Base-by-base conservation (phyloP, 2,888 invertebrate genomes). In the Sericinus montela region DNA sequence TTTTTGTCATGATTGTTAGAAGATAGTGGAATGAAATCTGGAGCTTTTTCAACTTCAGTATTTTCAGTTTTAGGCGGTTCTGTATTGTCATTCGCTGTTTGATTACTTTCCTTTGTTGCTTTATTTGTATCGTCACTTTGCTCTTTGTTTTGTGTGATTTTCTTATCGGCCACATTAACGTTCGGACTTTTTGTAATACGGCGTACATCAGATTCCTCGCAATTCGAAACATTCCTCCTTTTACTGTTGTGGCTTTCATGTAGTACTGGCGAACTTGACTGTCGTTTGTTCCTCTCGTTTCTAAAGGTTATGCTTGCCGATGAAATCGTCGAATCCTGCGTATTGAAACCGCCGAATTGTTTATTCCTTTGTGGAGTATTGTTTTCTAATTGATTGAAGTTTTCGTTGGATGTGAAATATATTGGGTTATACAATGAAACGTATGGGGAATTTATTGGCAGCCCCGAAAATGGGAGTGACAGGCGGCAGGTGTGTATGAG, bases 371-470 rank as follows among this genome's bases (percentile, higher is more conserved):
- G 39, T 1, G 32, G 8, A 4, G 10, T 36, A 14, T 4, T 29
- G 39, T 42, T 42, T 39, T 53, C 52, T 15, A 46, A 48, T 32
- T 36, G 46, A 35, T 48, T 52, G 9, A 3, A 29, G 16, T 37
- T 48, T 25, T 52, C 50, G 4, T 41, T 42, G 0, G 46, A 23
- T 6, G 62, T 52, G 0, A 57, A 48, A 54, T 67, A 72, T 11
- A 80, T 32, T 0, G 83, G 77, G 3, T 71, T 62, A 65, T 88
- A 88, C 15, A 69, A 51, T 19, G 65, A 63, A 1, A 87, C 86
- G 52, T 73, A 79, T 10, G 88, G 86, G 2, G 80, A 70, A 62
- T 77, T 73, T 54, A 88, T 70, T n/a, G 81, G 75, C 5, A 84
- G 66, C 7, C 75, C 76, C 5, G 84, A 78, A 70, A 88, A 89